Evolutionary conservation across 2,888 invertebrate species (phyloP).

Genomic region (Drosophila macrospina): DNA sequence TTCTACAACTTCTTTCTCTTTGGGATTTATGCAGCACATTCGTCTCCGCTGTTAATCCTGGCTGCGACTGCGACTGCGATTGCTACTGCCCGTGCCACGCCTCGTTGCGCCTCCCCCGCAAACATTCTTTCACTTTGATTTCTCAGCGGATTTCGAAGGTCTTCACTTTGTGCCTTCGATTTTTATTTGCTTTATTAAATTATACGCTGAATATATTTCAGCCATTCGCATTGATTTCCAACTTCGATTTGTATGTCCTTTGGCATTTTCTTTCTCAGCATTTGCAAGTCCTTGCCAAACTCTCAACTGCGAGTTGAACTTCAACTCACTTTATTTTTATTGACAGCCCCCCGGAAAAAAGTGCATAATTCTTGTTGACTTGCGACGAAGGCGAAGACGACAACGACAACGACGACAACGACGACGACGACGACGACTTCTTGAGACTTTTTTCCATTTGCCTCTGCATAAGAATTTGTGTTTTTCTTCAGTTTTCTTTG

Average conservation of each 20-base stretch:
- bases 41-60: constrained; percentile 70
- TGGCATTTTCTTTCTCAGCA: constrained; percentile 57
- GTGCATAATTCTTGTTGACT: constrained; percentile 79
- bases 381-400: constrained; percentile 38
- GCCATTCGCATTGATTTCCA: constrained; percentile 78
- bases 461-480: constrained; percentile 63
- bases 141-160: constrained; percentile 65
- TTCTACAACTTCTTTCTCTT: not conserved
- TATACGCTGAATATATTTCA: constrained; percentile 83
- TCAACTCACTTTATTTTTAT: constrained; percentile 79
- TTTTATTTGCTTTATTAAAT: constrained; percentile 82
- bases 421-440: constrained; percentile 51
- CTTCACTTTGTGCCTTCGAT: constrained; percentile 40
- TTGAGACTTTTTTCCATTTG: constrained; percentile 61
- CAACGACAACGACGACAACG: constrained; percentile 38
- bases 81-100: constrained; percentile 22
- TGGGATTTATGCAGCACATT: constrained; percentile 71
- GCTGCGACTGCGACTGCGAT: constrained; percentile 9
- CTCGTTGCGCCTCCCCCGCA: constrained; percentile 33
- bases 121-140: constrained; percentile 61
- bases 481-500: constrained; percentile 38
- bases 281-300: constrained; percentile 19
- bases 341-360: constrained; percentile 69
- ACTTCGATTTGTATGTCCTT: constrained; percentile 78
- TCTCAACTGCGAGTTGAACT: constrained; percentile 43